phyloP scores from a whole-genome alignment of 2,797 vertebrate species.

The Pangasius macronema region DNA sequence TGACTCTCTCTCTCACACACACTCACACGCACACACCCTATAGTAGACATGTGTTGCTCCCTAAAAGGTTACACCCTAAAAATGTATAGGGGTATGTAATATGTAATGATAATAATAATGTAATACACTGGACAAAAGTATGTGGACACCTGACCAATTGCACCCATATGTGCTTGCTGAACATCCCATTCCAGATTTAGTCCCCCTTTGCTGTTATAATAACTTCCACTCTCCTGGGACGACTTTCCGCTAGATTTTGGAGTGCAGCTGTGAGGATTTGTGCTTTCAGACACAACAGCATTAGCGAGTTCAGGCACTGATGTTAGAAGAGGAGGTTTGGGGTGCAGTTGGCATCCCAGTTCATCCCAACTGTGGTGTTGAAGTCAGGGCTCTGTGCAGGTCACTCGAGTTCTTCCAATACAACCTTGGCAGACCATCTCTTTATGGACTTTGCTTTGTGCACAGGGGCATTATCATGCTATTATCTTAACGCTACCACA shows the following conservation, averaged over 20 bases:
- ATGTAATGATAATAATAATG: background rate
- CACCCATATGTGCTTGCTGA: background rate
- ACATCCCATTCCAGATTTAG: background rate
- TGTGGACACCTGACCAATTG: background rate
- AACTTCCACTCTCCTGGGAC: background rate
- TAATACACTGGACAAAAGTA: too few species aligned
- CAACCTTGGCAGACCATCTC: background rate
- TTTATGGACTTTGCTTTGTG: background rate
- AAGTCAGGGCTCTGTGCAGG: background rate
- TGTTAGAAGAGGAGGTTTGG: background rate
- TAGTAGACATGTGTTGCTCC: background rate
- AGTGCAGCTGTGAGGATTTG: background rate
- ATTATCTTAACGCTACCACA: background rate
- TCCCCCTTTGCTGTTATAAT: background rate
- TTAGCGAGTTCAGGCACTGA: background rate
- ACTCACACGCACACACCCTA: background rate
- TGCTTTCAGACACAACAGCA: background rate
- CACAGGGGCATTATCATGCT: background rate
- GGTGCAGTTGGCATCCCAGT: background rate
- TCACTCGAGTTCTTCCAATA: background rate
- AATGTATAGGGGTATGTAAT: background rate
- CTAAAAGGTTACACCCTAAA: background rate
- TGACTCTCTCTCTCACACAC: background rate
- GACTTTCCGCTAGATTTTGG: background rate
- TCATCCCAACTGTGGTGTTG: background rate